Conservation (phyloP, 2,113 vertebrate species). For the Zosterops pallidus region DNA sequence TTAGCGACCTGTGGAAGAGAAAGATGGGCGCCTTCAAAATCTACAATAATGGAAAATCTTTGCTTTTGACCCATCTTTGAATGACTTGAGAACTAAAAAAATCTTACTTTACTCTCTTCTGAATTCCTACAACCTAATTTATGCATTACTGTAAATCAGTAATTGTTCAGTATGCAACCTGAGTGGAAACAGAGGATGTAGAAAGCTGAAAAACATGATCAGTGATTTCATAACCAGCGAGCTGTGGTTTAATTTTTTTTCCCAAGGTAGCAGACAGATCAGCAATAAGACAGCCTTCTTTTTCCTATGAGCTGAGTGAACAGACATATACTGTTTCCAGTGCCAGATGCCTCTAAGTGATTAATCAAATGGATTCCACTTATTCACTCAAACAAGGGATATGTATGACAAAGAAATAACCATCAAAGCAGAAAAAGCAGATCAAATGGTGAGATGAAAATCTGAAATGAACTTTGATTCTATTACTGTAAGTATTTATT, state of each 20-base stretch:
- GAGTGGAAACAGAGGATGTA: not conserved
- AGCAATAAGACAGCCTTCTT: not conserved
- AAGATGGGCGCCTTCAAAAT: not conserved
- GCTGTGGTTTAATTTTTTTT: not conserved
- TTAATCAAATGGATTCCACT: not conserved
- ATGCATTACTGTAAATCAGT: not conserved
- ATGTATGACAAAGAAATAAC: not conserved
- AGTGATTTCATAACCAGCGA: not conserved
- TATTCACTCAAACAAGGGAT: not conserved
- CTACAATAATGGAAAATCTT: not conserved
- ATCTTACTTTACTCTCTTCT: not conserved
- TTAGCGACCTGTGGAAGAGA: not conserved
- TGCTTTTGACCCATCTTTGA: not conserved
- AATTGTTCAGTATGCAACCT: not conserved
- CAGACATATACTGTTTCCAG: not conserved
- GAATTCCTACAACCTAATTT: not conserved
- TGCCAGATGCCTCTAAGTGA: not conserved
- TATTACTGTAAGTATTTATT: not conserved
- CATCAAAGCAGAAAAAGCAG: not conserved
- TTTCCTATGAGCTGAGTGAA: not conserved
- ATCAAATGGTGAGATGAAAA: not conserved
- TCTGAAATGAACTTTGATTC: not conserved
- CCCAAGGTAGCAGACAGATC: not conserved
- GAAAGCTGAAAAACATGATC: not conserved
- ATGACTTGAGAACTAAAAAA: not conserved